Evolutionary conservation across 2,888 invertebrate species (phyloP), one percentile per base, ranked within the genome.

Genomic region (Machimus atricapillus): DNA sequence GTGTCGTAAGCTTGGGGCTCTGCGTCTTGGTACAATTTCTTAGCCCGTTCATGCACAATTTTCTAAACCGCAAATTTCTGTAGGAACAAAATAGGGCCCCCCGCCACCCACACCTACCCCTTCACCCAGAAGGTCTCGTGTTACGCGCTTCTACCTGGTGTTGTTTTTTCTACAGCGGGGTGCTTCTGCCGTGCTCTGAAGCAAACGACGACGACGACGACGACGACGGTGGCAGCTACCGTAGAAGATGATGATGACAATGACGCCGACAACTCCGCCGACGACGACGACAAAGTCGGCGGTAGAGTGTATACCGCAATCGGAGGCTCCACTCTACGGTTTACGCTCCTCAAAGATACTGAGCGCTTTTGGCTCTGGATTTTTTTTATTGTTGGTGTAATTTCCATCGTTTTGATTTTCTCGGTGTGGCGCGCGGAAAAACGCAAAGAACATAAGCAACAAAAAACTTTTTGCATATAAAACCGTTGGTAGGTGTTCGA

Each of bases 401-500:
- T 79, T 82, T 82, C 37, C 76, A 82, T 12, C 82, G 19, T 81
- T 82, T 76, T 82, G 58, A 58, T 82, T 82, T 82, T 82, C 85
- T 88, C 77, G 87, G 86, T 87, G 88, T 89, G 89, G 40, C 66
- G 77, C 76, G 52, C 76, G 52, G 79, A 58, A 85, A 40, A 85
- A 83, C 58, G 88, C 82, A 40, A 86, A 87, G 66, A 87, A 58
- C 85, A 56, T 56, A 87, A 86, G 34, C 73, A 86, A 86, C 74
- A 85, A 73, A 85, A 83, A 85, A 85, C 74, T 27, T 87, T 87
- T 85, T 87, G 88, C 87, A 87, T 90, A 90, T 90, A 90, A 90
- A 90, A 90, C 89, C 90, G 88, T 89, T 90, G 89, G 88, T 88
- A 87, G 86, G 87, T 88, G 88, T 88, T 88, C 82, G 89, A 88